A percentile compares a stretch with the other conserved stretches of the same genome.
These are phyloP conservation scores for Drosophila teissieri DNA, from an alignment of 1,140 invertebrate genomes.

Conservation along the genomic window DNA sequence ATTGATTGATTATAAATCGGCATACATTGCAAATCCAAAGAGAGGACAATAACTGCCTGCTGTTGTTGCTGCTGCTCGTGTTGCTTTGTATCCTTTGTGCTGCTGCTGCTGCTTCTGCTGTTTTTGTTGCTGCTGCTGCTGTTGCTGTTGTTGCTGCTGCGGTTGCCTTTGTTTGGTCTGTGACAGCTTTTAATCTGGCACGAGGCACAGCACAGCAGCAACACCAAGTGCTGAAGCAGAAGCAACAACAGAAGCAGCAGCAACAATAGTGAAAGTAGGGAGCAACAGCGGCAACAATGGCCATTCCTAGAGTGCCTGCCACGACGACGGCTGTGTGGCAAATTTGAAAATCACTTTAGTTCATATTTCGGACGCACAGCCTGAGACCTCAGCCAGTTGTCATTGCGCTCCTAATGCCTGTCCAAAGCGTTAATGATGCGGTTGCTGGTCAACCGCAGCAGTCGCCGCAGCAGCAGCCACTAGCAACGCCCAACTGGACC, in stretches of 20 bases:
- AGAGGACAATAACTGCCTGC: conserved; percentile 68
- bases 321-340: conserved; percentile 40
- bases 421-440: conserved; percentile 75
- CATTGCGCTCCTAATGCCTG: conserved; percentile 69
- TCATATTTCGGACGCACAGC: conserved; percentile 57
- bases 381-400: conserved; percentile 78
- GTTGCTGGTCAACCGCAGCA: conserved; percentile 59
- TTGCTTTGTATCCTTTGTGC: conserved; percentile 70
- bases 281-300: conserved; percentile 22
- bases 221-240: conserved; percentile 17
- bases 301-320: conserved; percentile 55
- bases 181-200: conserved; percentile 82
- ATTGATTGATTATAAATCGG: conserved; percentile 83
- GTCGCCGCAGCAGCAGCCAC: conserved; percentile 38
- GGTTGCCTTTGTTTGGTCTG: conserved; percentile 81
- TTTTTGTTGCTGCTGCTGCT: conserved; percentile 38
- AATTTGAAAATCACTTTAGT: conserved; percentile 82
- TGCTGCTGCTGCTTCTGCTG: conserved; percentile 53
- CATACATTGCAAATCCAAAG: conserved; percentile 82
- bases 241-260: conserved; percentile 18
- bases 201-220: conserved; percentile 56
- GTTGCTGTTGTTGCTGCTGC: conserved; percentile 71
- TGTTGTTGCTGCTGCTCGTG: conserved; percentile 29
- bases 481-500: conserved; percentile 1
- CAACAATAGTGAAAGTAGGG: conserved; percentile 10